A percentile compares a stretch with the other conserved stretches of the same genome.
These are phyloP conservation scores for Troides aeacus DNA, from an alignment of 2,888 invertebrate species.

Conservation along the genomic window DNA sequence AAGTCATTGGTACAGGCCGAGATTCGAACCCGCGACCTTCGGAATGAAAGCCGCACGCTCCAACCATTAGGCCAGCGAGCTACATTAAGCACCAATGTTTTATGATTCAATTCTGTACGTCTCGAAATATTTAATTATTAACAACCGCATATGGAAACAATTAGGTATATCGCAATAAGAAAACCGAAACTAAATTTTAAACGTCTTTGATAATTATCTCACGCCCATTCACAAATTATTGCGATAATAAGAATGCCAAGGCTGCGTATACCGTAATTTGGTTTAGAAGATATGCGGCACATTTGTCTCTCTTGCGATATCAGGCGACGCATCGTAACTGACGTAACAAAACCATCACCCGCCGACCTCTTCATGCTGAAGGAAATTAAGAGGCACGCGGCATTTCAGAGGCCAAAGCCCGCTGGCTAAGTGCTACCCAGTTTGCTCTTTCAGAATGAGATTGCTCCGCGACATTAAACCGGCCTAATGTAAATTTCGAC, in stretches of 20 bases:
- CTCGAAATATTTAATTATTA: not conserved
- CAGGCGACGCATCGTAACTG: slow-evolving; percentile 64
- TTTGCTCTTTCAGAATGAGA: slow-evolving; percentile 72
- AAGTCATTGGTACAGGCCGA: too few species aligned
- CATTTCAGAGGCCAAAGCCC: slow-evolving; percentile 47
- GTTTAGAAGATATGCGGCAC: slow-evolving; percentile 58
- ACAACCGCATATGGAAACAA: slow-evolving; percentile 1
- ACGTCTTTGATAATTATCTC: slow-evolving; percentile 18
- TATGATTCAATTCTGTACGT: not conserved
- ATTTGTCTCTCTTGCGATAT: slow-evolving; percentile 73
- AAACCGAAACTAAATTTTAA: slow-evolving; percentile 18
- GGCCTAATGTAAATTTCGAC: slow-evolving; percentile 74
- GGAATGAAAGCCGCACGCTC: too few species aligned
- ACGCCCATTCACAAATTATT: slow-evolving; percentile 32
- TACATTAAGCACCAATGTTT: not conserved
- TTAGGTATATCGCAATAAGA: slow-evolving; percentile 12
- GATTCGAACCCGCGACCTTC: too few species aligned
- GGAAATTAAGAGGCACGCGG: slow-evolving; percentile 35
- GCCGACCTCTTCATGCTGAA: slow-evolving; percentile 44
- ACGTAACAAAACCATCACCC: slow-evolving; percentile 52
- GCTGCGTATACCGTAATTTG: slow-evolving; percentile 50
- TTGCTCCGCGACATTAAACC: slow-evolving; percentile 77
- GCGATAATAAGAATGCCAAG: slow-evolving; percentile 62
- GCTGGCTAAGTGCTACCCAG: slow-evolving; percentile 54
- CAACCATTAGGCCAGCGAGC: too few species aligned